Conservation (phyloP, 2,888 invertebrate genomes). For the Lasioglossum villosulum region DNA sequence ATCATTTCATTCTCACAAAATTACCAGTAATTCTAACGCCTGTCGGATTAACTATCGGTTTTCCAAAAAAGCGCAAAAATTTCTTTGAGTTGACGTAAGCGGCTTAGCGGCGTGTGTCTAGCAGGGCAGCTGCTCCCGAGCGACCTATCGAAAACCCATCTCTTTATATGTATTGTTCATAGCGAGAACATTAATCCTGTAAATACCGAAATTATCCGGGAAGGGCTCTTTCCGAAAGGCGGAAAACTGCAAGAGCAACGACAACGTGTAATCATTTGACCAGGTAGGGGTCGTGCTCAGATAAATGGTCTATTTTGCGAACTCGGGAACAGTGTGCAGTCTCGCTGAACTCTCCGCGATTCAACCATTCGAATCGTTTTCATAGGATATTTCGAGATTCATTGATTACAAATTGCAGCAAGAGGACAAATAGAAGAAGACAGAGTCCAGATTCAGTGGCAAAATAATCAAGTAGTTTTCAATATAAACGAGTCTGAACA, state of each 20-base stretch:
- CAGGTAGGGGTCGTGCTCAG: conserved; percentile 18
- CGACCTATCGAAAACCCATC: conserved; percentile 82
- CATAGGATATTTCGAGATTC: neutral
- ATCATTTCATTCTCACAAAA: conserved; percentile 76
- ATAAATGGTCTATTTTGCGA: neutral
- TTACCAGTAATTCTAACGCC: conserved; percentile 76
- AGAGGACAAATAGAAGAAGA: neutral
- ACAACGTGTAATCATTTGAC: conserved; percentile 31
- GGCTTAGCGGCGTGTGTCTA: conserved; percentile 77
- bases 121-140: conserved; percentile 70
- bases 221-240: conserved; percentile 27
- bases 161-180: conserved; percentile 68
- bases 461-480: neutral
- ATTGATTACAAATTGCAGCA: neutral
- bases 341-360: neutral
- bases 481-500: neutral
- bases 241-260: conserved; percentile 36
- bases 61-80: conserved; percentile 83
- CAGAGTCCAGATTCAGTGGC: neutral
- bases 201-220: conserved; percentile 82
- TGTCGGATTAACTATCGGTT: conserved; percentile 76
- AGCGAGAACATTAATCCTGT: conserved; percentile 80
- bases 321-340: neutral
- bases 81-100: conserved; percentile 79
- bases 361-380: neutral